phyloP scores from a whole-genome alignment of 2,797 vertebrate genomes.

The Paratrypauchen microcephalus region DNA sequence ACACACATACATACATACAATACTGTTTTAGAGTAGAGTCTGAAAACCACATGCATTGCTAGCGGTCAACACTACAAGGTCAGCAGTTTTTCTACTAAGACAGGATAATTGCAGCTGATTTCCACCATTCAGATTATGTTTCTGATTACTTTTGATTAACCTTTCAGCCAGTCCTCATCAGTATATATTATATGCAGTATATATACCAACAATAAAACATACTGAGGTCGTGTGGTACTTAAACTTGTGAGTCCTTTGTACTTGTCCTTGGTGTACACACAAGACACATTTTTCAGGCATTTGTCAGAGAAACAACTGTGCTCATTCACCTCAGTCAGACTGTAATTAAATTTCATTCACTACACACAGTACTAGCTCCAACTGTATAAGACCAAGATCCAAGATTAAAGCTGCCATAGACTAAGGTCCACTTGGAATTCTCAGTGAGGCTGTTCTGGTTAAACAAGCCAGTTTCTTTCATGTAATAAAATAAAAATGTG shows the following conservation, averaged over 20 bases:
- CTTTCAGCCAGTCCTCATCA: neutral
- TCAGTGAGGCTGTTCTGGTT: too few relatives aligned
- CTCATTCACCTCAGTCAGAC: conserved; percentile 3
- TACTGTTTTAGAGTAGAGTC: neutral
- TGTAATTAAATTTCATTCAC: conserved; percentile 9
- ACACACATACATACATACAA: too few relatives aligned
- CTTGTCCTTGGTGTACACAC: conserved; percentile 14
- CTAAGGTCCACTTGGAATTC: too few relatives aligned
- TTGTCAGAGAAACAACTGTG: conserved; percentile 7
- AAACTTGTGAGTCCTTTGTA: conserved; percentile 5
- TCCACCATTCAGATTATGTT: neutral
- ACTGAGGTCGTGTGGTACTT: too few relatives aligned
- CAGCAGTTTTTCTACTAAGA: neutral
- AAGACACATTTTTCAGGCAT: conserved; percentile 8
- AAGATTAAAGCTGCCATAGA: neutral
- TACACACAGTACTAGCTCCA: neutral
- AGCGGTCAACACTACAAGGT: neutral
- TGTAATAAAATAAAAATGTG: too few relatives aligned
- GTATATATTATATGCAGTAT: neutral
- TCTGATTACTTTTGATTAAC: neutral
- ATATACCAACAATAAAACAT: neutral
- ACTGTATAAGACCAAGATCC: neutral
- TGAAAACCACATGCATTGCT: neutral
- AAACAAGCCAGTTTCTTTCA: too few relatives aligned
- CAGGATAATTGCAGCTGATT: neutral